These are phyloP conservation scores for Regulus satrapa DNA, from an alignment of 2,113 vertebrate species.

Conservation along the genomic window DNA sequence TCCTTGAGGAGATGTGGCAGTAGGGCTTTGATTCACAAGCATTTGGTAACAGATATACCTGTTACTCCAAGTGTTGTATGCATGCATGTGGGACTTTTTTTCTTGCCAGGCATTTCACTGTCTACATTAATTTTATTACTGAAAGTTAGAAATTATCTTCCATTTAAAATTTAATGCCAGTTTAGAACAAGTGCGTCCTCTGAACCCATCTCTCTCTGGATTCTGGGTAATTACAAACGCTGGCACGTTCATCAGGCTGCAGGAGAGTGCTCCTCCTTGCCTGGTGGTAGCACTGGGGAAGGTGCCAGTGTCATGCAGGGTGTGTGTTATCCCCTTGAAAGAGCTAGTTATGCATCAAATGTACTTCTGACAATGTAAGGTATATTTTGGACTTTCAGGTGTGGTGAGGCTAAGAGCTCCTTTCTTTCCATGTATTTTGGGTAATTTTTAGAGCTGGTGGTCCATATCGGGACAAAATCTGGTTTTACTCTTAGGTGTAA, in stretches of 20 bases:
- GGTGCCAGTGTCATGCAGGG: background rate
- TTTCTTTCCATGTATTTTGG: background rate
- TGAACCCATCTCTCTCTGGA: background rate
- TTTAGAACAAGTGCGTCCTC: background rate
- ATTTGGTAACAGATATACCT: background rate
- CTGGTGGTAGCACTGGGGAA: background rate
- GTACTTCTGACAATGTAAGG: background rate
- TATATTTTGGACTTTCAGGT: background rate
- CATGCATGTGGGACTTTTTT: background rate
- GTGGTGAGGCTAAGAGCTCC: background rate
- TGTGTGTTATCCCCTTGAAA: background rate
- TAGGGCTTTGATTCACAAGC: background rate
- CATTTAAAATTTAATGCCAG: background rate
- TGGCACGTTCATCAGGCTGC: background rate
- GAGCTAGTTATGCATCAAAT: background rate
- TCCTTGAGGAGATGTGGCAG: background rate
- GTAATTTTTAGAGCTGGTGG: background rate
- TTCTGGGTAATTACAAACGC: background rate
- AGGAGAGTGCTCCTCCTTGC: accelerated
- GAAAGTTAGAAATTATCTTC: background rate
- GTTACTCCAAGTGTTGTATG: background rate
- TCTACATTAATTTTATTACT: background rate
- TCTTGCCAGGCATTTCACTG: background rate
- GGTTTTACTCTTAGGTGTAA: background rate
- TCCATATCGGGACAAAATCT: background rate